These are phyloP conservation scores for Lemur catta DNA, from an alignment of 2,797 vertebrate genomes.

Conservation along the genomic window DNA sequence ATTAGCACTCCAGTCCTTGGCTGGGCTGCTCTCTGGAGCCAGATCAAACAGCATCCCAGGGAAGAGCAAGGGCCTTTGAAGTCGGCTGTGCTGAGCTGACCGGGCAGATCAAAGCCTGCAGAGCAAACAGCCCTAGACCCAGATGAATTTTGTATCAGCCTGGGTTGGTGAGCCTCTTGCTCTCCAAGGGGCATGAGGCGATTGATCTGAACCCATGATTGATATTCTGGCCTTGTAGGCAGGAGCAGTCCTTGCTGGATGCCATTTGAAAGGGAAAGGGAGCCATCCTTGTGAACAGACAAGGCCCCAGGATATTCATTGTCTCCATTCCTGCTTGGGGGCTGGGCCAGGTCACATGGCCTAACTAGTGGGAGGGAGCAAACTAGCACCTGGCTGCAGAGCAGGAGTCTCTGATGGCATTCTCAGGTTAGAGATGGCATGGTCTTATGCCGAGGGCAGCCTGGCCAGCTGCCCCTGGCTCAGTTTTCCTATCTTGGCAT, in stretches of 20 bases:
- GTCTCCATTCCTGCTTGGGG: conserved; percentile 35
- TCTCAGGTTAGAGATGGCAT: not conserved
- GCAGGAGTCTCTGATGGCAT: not conserved
- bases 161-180: conserved; percentile 64
- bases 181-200: conserved; percentile 56
- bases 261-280: conserved; percentile 58
- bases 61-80: conserved; percentile 70
- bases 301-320: conserved; percentile 31
- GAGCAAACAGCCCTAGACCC: conserved; percentile 58
- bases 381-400: not conserved
- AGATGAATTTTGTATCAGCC: conserved; percentile 69
- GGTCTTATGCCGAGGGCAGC: not conserved
- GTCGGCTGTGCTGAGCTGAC: conserved; percentile 57
- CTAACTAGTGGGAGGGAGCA: not conserved
- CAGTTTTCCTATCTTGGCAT: not conserved
- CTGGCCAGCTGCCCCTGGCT: not conserved
- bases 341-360: conserved; percentile 16
- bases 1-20: conserved; percentile 39
- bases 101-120: conserved; percentile 61
- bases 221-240: conserved; percentile 63
- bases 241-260: conserved; percentile 63
- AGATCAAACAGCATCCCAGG: conserved; percentile 73
- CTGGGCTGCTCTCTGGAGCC: conserved; percentile 56
- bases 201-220: conserved; percentile 68
- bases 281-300: conserved; percentile 32